Percentiles rank a stretch among this genome's conserved stretches.
phyloP scores from a whole-genome alignment of 2,888 invertebrate species.

The Entomobrya multifasciata region DNA sequence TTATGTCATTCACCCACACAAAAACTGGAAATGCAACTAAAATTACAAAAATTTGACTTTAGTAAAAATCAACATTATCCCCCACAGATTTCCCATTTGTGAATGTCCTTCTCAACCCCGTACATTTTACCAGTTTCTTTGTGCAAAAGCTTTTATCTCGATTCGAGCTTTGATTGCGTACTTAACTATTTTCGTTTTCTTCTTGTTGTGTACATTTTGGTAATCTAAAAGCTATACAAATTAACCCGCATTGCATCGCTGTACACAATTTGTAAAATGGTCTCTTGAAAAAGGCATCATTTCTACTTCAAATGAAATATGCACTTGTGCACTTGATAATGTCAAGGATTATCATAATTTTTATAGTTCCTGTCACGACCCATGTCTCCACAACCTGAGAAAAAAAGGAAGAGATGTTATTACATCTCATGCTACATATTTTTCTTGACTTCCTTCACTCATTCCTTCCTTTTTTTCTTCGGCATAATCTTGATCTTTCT shows the following conservation, averaged over 20 bases:
- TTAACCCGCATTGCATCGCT: slow-evolving; percentile 24
- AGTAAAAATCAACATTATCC: background rate
- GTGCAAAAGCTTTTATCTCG: too few species aligned
- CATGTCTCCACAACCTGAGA: slow-evolving; percentile 25
- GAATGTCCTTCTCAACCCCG: background rate
- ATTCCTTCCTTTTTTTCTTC: slow-evolving; percentile 13
- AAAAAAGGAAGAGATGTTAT: slow-evolving; percentile 53
- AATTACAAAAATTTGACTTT: background rate
- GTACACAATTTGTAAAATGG: background rate
- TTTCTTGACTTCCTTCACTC: slow-evolving; percentile 63
- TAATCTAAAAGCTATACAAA: too few species aligned
- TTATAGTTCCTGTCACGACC: slow-evolving; percentile 72
- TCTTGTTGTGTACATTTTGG: too few species aligned
- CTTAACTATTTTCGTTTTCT: background rate
- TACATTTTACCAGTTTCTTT: background rate
- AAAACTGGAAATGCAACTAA: background rate
- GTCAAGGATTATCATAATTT: slow-evolving; percentile 71
- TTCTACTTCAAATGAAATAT: slow-evolving; percentile 27
- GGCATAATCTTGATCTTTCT: slow-evolving; percentile 57
- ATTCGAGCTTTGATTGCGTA: too few species aligned
- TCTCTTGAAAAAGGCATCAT: slow-evolving; percentile 6
- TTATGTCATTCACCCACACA: slow-evolving; percentile 1
- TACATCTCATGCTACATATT: slow-evolving; percentile 58
- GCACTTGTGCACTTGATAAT: slow-evolving; percentile 64
- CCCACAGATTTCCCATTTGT: slow-evolving; percentile 42